These are phyloP conservation scores for Rotaria macrura DNA, from an alignment of 2,888 invertebrate genomes.

Conservation along the genomic window DNA sequence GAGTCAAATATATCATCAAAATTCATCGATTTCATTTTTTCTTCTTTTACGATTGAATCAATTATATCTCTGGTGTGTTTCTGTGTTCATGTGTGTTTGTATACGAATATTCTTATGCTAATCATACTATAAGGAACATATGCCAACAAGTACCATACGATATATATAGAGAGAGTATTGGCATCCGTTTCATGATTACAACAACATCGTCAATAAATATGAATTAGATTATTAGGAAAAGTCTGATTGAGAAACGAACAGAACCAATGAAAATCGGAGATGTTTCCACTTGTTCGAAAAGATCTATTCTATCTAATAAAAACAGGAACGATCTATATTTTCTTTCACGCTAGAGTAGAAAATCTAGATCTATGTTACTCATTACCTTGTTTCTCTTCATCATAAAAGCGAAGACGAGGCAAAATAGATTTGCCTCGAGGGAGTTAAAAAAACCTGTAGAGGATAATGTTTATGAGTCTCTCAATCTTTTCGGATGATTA, in stretches of 20 bases:
- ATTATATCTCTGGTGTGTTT: not conserved
- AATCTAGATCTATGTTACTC: not conserved
- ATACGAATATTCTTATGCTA: not conserved
- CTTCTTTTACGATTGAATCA: not conserved
- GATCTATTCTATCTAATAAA: not conserved
- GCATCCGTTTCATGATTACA: not conserved
- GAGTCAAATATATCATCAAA: not conserved
- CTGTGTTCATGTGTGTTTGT: not conserved
- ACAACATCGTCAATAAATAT: not conserved
- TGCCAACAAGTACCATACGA: not conserved
- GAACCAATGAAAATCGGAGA: not conserved
- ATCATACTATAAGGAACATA: not conserved
- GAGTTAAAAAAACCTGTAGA: not conserved
- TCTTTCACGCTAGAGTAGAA: not conserved
- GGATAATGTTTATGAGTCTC: not conserved
- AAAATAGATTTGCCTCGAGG: not conserved
- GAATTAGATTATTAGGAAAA: not conserved
- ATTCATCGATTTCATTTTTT: not conserved
- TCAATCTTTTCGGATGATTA: not conserved
- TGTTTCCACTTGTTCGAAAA: not conserved
- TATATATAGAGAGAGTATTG: not conserved
- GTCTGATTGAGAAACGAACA: not conserved
- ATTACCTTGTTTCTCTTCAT: not conserved
- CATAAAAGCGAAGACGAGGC: not conserved
- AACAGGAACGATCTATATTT: not conserved